These are phyloP conservation scores for Metalampra italica DNA, from an alignment of 2,888 invertebrate species.

Conservation along the genomic window DNA sequence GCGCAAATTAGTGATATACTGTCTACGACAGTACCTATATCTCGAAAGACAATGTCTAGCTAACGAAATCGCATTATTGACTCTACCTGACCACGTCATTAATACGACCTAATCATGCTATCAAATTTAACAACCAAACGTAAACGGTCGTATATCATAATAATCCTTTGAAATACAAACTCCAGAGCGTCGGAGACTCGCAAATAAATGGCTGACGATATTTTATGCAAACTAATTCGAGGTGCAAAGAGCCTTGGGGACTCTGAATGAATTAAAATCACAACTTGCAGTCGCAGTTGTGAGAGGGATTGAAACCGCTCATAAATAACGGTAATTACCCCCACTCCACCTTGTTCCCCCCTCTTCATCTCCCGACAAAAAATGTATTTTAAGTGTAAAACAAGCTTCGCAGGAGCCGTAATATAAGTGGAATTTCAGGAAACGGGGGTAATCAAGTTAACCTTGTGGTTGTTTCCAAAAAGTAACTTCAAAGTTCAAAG, in stretches of 20 bases:
- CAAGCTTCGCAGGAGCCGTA: slow-evolving; percentile 28
- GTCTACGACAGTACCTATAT: too few relatives aligned
- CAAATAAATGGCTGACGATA: slow-evolving; percentile 62
- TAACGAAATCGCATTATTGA: too few relatives aligned
- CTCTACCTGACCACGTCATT: too few relatives aligned
- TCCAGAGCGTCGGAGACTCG: slow-evolving; percentile 34
- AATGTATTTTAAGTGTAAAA: slow-evolving; percentile 24
- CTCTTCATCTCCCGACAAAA: background rate
- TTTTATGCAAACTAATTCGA: slow-evolving; percentile 73
- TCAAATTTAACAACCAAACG: too few relatives aligned
- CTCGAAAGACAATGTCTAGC: too few relatives aligned
- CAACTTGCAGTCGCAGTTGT: slow-evolving; percentile 65
- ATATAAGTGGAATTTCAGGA: slow-evolving; percentile 27
- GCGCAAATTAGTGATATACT: too few relatives aligned
- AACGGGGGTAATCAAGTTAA: slow-evolving; percentile 39
- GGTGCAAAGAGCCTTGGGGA: slow-evolving; percentile 66
- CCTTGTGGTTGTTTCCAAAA: slow-evolving; percentile 26
- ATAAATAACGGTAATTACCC: slow-evolving; percentile 73
- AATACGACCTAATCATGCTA: too few relatives aligned
- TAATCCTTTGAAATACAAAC: slow-evolving; percentile 46
- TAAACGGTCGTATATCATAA: slow-evolving; percentile 18
- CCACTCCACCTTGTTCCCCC: slow-evolving; percentile 33
- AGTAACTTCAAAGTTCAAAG: slow-evolving; percentile 36
- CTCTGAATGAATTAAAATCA: slow-evolving; percentile 71
- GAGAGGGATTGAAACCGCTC: slow-evolving; percentile 58